Conservation (phyloP, 2,888 invertebrate species). For the Thecophora atra region DNA sequence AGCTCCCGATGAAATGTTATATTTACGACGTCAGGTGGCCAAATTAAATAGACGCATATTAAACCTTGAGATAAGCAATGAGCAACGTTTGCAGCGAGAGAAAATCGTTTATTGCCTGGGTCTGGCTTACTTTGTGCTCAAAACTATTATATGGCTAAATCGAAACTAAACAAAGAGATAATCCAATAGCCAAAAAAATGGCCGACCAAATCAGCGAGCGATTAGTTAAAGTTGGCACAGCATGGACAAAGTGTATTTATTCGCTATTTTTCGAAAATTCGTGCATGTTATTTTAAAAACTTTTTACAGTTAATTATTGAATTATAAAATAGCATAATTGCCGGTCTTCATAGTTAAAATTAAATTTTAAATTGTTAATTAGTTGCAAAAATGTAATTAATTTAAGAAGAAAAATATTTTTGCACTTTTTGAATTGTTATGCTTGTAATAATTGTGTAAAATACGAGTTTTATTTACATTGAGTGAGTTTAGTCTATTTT, state of each 20-base stretch:
- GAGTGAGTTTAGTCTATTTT: background rate
- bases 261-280: constrained; percentile 21
- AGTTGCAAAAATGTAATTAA: no score
- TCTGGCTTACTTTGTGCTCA: constrained; percentile 85
- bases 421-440: background rate
- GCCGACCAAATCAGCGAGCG: background rate
- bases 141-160: constrained; percentile 85
- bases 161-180: constrained; percentile 65
- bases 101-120: constrained; percentile 86
- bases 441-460: constrained; percentile 15
- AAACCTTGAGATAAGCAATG: constrained; percentile 85
- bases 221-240: background rate
- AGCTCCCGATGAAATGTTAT: constrained; percentile 82
- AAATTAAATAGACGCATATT: constrained; percentile 88
- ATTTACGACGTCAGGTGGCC: constrained; percentile 85
- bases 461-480: background rate
- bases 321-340: no score
- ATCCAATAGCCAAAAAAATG: background rate
- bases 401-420: no score
- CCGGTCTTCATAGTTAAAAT: no score
- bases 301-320: no score
- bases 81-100: constrained; percentile 85
- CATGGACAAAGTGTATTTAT: constrained; percentile 36
- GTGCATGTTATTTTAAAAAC: background rate
- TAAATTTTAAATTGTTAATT: no score